Base-by-base conservation (phyloP, 2,797 vertebrate species). In the Podarcis siculus region DNA sequence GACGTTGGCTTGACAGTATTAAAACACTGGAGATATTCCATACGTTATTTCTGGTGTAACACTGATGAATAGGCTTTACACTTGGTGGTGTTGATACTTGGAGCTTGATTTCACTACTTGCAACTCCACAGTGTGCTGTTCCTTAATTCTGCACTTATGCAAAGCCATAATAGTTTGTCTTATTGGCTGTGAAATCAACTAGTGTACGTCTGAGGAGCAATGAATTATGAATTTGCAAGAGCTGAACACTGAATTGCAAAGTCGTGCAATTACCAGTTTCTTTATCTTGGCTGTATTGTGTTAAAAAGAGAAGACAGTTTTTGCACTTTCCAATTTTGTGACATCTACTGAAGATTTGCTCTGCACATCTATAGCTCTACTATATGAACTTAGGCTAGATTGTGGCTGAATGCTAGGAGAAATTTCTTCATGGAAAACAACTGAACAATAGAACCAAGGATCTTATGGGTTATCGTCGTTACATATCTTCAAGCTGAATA, bases 61-160 rank as follows among this genome's bases (percentile, higher is more conserved):
- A 55, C 27, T 35, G 75, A 55, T 21, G 15, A 86, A 77, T 30
- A 49, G 80, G 79, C 73, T 90, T 84, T 88, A 81, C 39, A 64
- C 81, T 61, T 4, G 23, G 19, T 39, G 21, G 0, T 8, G 82
- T 0, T 12, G 81, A 21, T 5, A 1, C 21, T 0, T 80, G 32
- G 45, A 77, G 30, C 55, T 45, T 17, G 15, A 66, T 42, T 64
- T 85, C 37, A 77, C 69, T 27, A 71, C 64, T 71, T 79, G 23
- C 7, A 86, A 58, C n/a, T 58, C 49, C 42, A 64, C 49, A 45
- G 17, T 77, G 32, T 49, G 37, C 19, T 55, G 55, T 80, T 80
- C 32, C 23, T 81, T 55, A 55, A 1, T 30, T 86, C 66, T 79
- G 27, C 32, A 17, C 25, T 73, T 45, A 85, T 66, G 10, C 77